Conservation (phyloP, 2,888 invertebrate species). For the Tetragonula carbonaria region DNA sequence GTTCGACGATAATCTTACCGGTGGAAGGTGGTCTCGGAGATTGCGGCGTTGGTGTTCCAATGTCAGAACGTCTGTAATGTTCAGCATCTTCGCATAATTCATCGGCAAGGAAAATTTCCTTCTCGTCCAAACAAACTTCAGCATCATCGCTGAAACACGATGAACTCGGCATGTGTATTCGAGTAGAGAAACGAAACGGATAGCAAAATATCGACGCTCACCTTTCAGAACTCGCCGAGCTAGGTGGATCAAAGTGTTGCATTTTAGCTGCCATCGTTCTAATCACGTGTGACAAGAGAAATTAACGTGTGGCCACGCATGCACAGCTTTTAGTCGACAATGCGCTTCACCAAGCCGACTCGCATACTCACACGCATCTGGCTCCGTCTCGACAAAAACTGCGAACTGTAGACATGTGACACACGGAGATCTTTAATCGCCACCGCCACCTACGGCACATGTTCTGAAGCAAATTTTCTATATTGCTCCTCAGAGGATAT, state of each 20-base stretch:
- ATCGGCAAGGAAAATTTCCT: constrained; percentile 74
- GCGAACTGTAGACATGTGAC: constrained; percentile 23
- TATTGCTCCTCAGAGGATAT: neutral
- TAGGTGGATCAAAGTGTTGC: constrained; percentile 91
- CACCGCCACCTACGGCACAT: constrained; percentile 37
- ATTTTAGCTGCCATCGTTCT: constrained; percentile 85
- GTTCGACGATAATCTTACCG: constrained; percentile 83
- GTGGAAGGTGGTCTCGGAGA: constrained; percentile 91
- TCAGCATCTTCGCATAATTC: constrained; percentile 77
- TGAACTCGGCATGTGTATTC: neutral
- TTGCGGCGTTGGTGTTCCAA: constrained; percentile 88
- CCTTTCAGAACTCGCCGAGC: constrained; percentile 97
- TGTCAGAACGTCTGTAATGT: constrained; percentile 73
- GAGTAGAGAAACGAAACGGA: neutral
- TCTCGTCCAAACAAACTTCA: constrained; percentile 77
- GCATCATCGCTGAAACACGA: constrained; percentile 72
- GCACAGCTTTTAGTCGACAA: neutral
- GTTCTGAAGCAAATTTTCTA: constrained; percentile 19
- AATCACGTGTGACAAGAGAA: neutral
- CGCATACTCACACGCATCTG: neutral
- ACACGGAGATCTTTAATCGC: constrained; percentile 14
- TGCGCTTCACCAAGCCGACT: neutral
- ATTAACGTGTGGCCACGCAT: neutral
- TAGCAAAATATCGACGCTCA: constrained; percentile 77
- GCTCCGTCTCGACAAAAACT: constrained; percentile 3